Base-by-base conservation (phyloP, 2,888 invertebrate genomes). In the Drosophila putrida region DNA sequence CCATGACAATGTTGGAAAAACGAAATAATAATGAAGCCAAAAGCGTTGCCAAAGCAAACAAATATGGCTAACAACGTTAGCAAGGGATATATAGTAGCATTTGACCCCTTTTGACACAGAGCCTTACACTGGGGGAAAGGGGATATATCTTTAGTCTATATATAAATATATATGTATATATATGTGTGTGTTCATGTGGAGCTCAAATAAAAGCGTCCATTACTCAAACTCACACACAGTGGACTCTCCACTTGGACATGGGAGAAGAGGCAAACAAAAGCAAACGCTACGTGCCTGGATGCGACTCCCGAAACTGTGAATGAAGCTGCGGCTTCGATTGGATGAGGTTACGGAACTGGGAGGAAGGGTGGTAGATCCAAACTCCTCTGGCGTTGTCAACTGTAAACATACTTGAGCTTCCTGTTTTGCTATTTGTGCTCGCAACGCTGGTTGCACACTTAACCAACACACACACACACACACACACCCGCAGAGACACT, bases 61-160 rank as follows among this genome's bases (percentile, higher is more conserved):
- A 78, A 81, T 81, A 81, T 81, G 73, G 82, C 75, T 69, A 51
- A 75, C 49, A 78, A 46, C 59, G 41, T 49, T 20, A 35, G 35
- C 60, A 35, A 57, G 41, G 63, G 28, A 63, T 57, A 64, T 71
- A 75, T 69, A 76, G 77, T 68, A 77, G 78, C 86, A 82, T 88
- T 86, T 90, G 89, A 89, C 89, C 90, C 90, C 89, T 90, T 89
- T 90, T 89, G 86, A 89, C 88, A 82, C 80, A 77, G 55, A 68
- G 75, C 63, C 63, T 68, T 63, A 44, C 51, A n/a, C 25, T 4
- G 59, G 41, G 8, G 11, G 15, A 2, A 11, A 9, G 3, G 13
- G 41, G 25, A 13, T 0, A 5, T 44, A 15, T 44, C 20, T 44
- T n/a, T 11, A 41, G 4, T 44, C n/a, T 51, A 33, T 54, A 50